These are phyloP conservation scores for Platysternon megacephalum DNA, from an alignment of 2,113 vertebrate species.

Conservation along the genomic window DNA sequence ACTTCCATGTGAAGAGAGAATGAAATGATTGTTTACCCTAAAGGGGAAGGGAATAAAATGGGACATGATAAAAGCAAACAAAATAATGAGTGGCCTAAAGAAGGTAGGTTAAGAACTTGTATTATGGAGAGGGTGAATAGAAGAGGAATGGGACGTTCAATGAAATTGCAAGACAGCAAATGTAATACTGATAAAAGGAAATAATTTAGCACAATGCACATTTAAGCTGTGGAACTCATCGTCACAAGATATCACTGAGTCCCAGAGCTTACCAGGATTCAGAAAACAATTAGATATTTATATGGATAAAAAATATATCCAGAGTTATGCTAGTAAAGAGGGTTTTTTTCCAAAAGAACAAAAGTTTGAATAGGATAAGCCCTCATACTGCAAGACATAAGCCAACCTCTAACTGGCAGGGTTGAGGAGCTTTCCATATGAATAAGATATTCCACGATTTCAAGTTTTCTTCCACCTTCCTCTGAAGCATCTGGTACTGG, in stretches of 20 bases:
- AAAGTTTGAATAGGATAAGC: not conserved
- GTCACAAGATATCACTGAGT: not conserved
- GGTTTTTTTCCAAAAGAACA: no score
- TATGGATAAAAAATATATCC: not conserved
- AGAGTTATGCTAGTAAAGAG: not conserved
- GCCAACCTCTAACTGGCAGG: not conserved
- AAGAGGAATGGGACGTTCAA: not conserved
- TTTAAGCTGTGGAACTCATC: not conserved
- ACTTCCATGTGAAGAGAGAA: not conserved
- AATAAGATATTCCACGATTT: not conserved
- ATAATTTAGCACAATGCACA: not conserved
- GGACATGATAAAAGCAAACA: not conserved
- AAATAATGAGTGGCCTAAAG: not conserved
- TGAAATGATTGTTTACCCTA: not conserved
- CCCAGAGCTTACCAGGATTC: not conserved
- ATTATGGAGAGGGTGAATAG: no score
- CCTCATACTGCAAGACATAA: not conserved
- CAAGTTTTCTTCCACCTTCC: not conserved
- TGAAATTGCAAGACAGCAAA: not conserved
- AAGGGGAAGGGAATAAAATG: not conserved
- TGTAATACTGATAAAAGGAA: not conserved
- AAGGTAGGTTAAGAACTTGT: not conserved
- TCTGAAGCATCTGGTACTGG: not conserved
- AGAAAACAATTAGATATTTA: not conserved
- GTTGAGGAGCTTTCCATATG: not conserved